Conservation (phyloP, 2,888 invertebrate species). For the Tetropium fuscum region DNA sequence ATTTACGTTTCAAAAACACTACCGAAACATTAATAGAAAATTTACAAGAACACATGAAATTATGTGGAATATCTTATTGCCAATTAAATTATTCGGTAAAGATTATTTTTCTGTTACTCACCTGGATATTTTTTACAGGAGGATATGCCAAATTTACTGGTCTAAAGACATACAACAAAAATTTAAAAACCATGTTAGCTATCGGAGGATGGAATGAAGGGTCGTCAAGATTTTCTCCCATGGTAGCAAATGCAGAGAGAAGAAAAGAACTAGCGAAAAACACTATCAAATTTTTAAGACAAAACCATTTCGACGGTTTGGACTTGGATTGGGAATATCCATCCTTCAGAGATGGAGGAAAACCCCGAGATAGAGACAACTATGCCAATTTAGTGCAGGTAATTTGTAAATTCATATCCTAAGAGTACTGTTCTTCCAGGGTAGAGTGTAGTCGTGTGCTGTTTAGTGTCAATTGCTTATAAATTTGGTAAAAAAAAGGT, state of each 20-base stretch:
- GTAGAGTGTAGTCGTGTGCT: too few species aligned
- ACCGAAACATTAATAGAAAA: too few species aligned
- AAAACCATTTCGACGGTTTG: constrained; percentile 93
- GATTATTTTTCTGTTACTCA: too few species aligned
- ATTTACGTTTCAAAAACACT: too few species aligned
- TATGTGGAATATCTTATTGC: too few species aligned
- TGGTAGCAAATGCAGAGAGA: constrained; percentile 83
- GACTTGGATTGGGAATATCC: constrained; percentile 95
- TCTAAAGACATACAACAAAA: constrained; percentile 92
- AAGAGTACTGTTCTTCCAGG: too few species aligned
- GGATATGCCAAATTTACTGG: constrained; percentile 96
- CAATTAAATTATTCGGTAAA: too few species aligned
- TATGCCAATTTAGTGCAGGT: constrained; percentile 88
- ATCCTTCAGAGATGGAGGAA: constrained; percentile 83
- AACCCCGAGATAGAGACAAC: constrained; percentile 86
- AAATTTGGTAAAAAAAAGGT: too few species aligned
- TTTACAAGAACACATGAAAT: too few species aligned
- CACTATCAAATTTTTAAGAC: constrained; percentile 85
- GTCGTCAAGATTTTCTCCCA: constrained; percentile 86
- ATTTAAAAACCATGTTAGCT: constrained; percentile 89
- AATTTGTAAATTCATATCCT: too few species aligned
- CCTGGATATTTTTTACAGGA: constrained; percentile 75
- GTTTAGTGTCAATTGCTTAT: too few species aligned
- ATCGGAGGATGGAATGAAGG: constrained; percentile 97
- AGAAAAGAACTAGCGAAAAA: constrained; percentile 87